Evolutionary conservation across 2,888 invertebrate genomes (phyloP).

Genomic region (Agapostemon virescens): DNA sequence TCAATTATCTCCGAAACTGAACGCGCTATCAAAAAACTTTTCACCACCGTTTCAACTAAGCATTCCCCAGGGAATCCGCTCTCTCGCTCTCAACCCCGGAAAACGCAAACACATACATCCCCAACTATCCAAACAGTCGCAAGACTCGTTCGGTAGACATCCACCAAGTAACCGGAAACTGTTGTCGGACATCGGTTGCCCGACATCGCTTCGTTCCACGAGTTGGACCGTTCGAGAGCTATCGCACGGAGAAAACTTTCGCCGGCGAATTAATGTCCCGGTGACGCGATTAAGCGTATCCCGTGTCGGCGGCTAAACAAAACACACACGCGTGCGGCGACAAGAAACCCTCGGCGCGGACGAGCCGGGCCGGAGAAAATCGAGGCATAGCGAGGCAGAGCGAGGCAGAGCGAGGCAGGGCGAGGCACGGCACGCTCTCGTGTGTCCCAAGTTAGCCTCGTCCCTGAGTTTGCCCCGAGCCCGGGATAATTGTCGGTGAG

Average conservation of each 20-base stretch:
- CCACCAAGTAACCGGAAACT: neutral
- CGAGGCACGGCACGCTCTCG: neutral
- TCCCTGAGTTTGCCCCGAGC: slow-evolving; percentile 40
- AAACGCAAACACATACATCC: neutral
- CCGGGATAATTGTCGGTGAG: slow-evolving; percentile 58
- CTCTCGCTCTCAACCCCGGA: neutral
- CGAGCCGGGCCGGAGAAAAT: neutral
- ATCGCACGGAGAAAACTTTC: slow-evolving; percentile 17
- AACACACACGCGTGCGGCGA: neutral
- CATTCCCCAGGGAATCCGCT: neutral
- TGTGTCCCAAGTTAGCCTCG: slow-evolving; percentile 35
- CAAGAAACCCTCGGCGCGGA: slow-evolving; percentile 1
- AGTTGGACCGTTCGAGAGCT: neutral
- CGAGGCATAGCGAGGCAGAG: neutral
- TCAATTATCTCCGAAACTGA: neutral
- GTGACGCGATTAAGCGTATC: slow-evolving; percentile 36
- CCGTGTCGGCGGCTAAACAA: slow-evolving; percentile 16
- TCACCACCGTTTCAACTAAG: neutral
- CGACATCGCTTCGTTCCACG: neutral
- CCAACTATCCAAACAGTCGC: neutral
- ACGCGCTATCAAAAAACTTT: neutral
- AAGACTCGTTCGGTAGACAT: neutral
- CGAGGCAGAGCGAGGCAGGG: neutral
- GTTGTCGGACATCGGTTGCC: neutral
- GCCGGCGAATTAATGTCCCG: slow-evolving; percentile 23